Evolutionary conservation across 2,113 vertebrate species (phyloP), one percentile per base, ranked within the genome.

Genomic region (Arothron firmamentum): DNA sequence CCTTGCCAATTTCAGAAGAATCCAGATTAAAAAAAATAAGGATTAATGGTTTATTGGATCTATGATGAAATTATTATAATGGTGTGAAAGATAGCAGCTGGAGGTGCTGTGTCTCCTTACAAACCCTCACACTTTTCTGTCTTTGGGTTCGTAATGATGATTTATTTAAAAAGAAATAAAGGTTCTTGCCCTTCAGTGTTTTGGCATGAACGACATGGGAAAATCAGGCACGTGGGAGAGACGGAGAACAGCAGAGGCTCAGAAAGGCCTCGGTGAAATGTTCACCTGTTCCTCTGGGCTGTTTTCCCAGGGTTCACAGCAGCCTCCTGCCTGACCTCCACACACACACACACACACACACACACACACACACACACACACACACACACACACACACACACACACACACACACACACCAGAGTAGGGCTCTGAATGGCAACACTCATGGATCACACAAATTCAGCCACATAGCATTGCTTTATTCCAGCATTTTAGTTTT

Each of bases 221-320:
- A 84, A 87, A 58, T 75, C 59, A 59, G 68, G 66, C 82, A 85
- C 67, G 66, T 82, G 78, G 65, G 63, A 69, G 48, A 52, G 54
- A 62, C 42, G 46, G 59, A 42, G 34, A 73, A 49, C 2, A 43
- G 62, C 31, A 70, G 58, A 72, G 62, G 47, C 25, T 61, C 63
- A 72, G 69, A 81, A 79, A 85, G 65, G 80, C 59, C 69, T 66
- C 67, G 50, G 59, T 88, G 87, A 84, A 81, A 85, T 47, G 77
- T 85, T 92, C 91, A 92, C 90, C 90, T 92, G 90, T 88, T 92
- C 77, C 75, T 48, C 60, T 48, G 75, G 79, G 75, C 65, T 19
- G 54, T 81, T 85, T 92, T 92, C 90, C 89, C 91, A 91, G 88
- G 87, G 80, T 72, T 82, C 73, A 85, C 76, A 70, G 70, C 84